Evolutionary conservation across 92 coral and sea anemone genomes (phyloP).

Genomic region (Epizoanthus ramosus): DNA sequence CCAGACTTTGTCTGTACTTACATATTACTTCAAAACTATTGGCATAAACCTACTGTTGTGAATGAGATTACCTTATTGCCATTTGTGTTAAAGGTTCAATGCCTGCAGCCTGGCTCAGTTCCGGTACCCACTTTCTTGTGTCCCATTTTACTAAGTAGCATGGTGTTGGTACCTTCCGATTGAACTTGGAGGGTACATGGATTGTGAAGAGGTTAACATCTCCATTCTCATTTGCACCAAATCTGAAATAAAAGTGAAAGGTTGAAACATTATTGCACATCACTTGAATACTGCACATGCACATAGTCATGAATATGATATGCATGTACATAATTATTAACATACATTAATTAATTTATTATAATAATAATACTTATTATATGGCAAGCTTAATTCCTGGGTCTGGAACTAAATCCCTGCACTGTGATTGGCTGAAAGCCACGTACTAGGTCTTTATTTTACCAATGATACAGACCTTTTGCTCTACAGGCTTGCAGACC

Average conservation of each 20-base stretch:
- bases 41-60: no score
- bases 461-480: no score
- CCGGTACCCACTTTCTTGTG: conserved; percentile 91
- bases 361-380: no score
- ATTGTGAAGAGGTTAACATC: conserved; percentile 82
- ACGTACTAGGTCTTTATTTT: no score
- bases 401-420: no score
- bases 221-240: conserved; percentile 77
- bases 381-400: no score
- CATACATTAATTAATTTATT: no score
- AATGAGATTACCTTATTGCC: conserved; percentile 80
- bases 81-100: conserved; percentile 96
- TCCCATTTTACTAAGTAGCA: conserved; percentile 96
- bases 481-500: no score
- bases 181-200: conserved; percentile 94
- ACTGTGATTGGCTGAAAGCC: no score
- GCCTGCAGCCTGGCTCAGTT: conserved; percentile 85
- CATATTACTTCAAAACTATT: no score
- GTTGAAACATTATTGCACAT: background rate
- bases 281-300: background rate
- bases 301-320: background rate
- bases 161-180: conserved; percentile 86
- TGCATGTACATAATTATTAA: no score
- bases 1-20: no score
- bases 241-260: conserved; percentile 52